These are phyloP conservation scores for Acrocephalus scirpaceus DNA, from an alignment of 2,797 vertebrate genomes.

Conservation along the genomic window DNA sequence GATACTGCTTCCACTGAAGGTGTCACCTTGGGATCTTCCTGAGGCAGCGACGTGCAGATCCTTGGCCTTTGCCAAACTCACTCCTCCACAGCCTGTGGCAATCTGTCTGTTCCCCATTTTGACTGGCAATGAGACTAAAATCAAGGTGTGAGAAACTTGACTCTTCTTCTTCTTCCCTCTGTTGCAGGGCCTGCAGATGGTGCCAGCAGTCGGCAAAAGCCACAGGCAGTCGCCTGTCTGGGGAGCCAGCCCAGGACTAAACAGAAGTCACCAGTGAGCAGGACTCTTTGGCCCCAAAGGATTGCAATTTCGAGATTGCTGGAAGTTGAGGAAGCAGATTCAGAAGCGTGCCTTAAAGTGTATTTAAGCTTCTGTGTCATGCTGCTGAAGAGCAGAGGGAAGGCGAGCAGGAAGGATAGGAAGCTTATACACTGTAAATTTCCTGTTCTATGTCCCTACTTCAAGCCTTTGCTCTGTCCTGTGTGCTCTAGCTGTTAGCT, in stretches of 20 bases:
- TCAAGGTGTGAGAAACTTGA: neutral
- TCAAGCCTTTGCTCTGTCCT: neutral
- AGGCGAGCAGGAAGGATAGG: neutral
- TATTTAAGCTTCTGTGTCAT: neutral
- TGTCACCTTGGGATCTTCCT: neutral
- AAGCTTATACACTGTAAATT: neutral
- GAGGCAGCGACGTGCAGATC: fast-evolving
- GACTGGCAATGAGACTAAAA: neutral
- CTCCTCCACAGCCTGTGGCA: neutral
- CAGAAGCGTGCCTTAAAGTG: neutral
- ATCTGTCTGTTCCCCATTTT: neutral
- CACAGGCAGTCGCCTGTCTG: fast-evolving
- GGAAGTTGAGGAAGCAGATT: fast-evolving
- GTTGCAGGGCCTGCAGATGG: slow-evolving; percentile 51
- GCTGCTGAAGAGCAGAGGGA: neutral
- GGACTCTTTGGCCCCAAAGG: neutral
- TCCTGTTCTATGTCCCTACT: neutral
- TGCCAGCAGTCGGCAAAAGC: slow-evolving; percentile 17
- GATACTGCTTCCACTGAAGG: neutral
- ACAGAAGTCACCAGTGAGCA: neutral
- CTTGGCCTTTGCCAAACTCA: neutral
- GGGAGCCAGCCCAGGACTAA: neutral
- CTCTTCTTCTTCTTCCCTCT: neutral
- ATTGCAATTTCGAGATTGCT: neutral
- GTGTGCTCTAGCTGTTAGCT: neutral